Percentiles rank a stretch among this genome's conserved stretches.
phyloP scores from a whole-genome alignment of 2,113 vertebrate species.

The Zapornia atra region DNA sequence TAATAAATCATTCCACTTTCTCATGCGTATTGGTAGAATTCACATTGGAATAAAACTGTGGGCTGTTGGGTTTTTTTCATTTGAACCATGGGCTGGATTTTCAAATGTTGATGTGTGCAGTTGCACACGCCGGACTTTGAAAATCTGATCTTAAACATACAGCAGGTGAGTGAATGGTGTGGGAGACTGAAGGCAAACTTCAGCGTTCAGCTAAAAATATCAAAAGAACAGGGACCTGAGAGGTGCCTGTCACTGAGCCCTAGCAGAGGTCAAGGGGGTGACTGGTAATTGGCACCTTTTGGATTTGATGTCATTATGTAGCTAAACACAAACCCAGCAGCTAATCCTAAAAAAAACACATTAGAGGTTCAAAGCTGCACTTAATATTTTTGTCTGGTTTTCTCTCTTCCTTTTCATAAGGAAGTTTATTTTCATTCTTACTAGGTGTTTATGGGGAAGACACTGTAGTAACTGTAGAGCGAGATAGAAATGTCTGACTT shows the following conservation, averaged over 20 bases:
- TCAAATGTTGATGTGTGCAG: not conserved
- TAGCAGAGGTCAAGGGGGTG: not conserved
- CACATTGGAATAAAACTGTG: not conserved
- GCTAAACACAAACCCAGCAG: not conserved
- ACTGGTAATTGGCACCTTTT: not conserved
- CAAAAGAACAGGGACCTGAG: not conserved
- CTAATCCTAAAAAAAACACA: not conserved
- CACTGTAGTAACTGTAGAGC: not conserved
- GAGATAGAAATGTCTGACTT: not conserved
- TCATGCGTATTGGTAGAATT: conserved; percentile 6
- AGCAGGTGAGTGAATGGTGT: not conserved
- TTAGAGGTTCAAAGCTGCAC: not conserved
- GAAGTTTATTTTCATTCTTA: not conserved
- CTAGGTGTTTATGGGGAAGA: not conserved
- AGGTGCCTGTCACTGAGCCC: not conserved
- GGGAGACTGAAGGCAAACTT: not conserved
- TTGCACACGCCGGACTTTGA: not conserved
- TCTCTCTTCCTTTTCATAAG: not conserved
- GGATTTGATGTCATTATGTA: not conserved
- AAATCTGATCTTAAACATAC: not conserved
- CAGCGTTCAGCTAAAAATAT: not conserved
- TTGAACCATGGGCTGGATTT: not conserved
- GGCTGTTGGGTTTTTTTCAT: not conserved
- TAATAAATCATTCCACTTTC: conserved; percentile 31
- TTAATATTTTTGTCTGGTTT: not conserved